Percentiles rank a stretch among this genome's conserved stretches.
Evolutionary conservation across 2,797 vertebrate genomes (phyloP).

Genomic region (Leptoclinus maculatus): DNA sequence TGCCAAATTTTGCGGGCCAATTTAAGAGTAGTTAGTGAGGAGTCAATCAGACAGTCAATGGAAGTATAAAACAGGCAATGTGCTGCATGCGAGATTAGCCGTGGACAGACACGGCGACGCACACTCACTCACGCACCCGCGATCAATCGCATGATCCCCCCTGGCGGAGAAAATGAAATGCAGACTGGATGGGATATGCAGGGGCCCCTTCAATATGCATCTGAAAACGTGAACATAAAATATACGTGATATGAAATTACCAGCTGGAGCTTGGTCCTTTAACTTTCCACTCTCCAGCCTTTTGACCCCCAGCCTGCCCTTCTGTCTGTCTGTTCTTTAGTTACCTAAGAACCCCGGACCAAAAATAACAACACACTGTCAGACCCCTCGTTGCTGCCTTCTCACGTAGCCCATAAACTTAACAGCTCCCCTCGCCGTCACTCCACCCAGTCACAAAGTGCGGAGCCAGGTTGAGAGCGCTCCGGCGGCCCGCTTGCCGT

Average conservation of each 20-base stretch:
- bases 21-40: background rate
- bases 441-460: conserved; percentile 36
- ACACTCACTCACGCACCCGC: background rate
- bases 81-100: background rate
- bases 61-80: background rate
- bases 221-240: background rate
- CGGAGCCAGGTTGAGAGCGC: conserved; percentile 26
- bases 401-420: conserved; percentile 78
- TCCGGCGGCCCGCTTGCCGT: conserved; percentile 25
- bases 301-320: background rate
- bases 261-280: background rate
- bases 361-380: conserved; percentile 77
- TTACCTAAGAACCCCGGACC: conserved; percentile 70
- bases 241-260: background rate
- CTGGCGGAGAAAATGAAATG: background rate
- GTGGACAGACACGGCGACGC: too few relatives aligned
- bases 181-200: background rate
- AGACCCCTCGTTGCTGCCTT: conserved; percentile 66
- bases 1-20: background rate
- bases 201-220: background rate
- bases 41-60: background rate
- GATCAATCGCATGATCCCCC: background rate
- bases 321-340: conserved; percentile 59
- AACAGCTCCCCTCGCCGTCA: conserved; percentile 60
- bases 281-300: conserved; percentile 15